Percentiles rank a stretch among this genome's conserved stretches.
phyloP scores from a whole-genome alignment of 2,888 invertebrate species.

The Tipula vernalis region DNA sequence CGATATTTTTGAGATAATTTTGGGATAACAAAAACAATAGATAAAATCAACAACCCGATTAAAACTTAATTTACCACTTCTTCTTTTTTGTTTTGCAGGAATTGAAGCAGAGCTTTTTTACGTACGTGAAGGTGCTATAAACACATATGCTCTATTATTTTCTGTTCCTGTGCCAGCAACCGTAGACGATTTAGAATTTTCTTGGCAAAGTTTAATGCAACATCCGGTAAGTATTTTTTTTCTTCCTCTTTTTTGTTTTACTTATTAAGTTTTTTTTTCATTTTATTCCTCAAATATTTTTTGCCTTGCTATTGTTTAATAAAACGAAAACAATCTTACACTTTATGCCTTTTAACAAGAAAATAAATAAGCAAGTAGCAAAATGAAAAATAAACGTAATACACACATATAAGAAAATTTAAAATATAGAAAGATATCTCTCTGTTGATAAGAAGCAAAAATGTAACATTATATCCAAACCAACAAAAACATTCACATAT shows the following conservation, averaged over 20 bases:
- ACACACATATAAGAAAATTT: not conserved
- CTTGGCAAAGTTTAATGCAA: conserved; percentile 68
- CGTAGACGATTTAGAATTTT: conserved; percentile 69
- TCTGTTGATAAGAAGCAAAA: not conserved
- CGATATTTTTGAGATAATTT: not conserved
- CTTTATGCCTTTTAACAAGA: not conserved
- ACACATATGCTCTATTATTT: conserved; percentile 75
- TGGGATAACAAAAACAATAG: not conserved
- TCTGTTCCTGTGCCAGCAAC: conserved; percentile 67
- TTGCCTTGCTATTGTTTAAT: not conserved
- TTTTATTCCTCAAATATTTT: not conserved
- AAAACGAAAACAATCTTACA: not conserved
- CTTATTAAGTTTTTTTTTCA: not conserved
- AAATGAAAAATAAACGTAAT: not conserved
- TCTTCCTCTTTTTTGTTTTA: not conserved
- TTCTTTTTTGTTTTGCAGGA: conserved; percentile 39
- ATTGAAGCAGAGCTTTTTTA: conserved; percentile 68
- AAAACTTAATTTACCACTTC: not conserved
- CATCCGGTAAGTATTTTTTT: conserved; percentile 44
- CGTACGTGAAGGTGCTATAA: conserved; percentile 71
- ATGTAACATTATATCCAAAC: not conserved
- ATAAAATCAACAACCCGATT: not conserved
- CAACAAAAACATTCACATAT: not conserved
- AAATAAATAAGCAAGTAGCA: not conserved
- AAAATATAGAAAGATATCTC: not conserved